phyloP scores from a whole-genome alignment of 2,888 invertebrate species.

The Sturmia bella region DNA sequence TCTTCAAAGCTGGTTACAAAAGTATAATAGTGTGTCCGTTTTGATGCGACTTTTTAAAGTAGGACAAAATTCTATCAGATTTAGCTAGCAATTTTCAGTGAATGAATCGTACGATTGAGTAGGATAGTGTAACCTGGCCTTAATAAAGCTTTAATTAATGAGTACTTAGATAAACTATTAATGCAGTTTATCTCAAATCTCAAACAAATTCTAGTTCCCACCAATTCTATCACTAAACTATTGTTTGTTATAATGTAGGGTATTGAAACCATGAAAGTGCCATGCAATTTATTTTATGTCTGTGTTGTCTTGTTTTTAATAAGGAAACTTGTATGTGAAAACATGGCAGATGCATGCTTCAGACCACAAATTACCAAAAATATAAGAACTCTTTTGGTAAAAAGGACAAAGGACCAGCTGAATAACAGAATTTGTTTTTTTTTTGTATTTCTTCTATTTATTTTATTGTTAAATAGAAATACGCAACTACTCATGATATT shows the following conservation, averaged over 20 bases:
- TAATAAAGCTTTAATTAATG: too few relatives aligned
- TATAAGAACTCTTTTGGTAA: constrained; percentile 24
- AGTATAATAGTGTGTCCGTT: too few relatives aligned
- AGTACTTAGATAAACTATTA: too few relatives aligned
- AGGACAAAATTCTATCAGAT: too few relatives aligned
- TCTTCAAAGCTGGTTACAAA: too few relatives aligned
- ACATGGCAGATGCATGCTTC: constrained; percentile 53
- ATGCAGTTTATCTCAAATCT: not conserved
- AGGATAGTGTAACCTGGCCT: too few relatives aligned
- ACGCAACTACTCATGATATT: constrained; percentile 13
- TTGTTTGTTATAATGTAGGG: constrained; percentile 19
- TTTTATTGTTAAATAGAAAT: constrained; percentile 30
- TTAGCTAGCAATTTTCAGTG: too few relatives aligned
- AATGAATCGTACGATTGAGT: too few relatives aligned
- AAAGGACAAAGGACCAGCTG: constrained; percentile 36
- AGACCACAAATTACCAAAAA: constrained; percentile 61
- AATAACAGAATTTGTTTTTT: constrained; percentile 37
- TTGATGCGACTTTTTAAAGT: too few relatives aligned
- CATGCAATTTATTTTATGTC: constrained; percentile 15
- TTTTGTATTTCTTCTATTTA: constrained; percentile 22
- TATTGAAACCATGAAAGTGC: not conserved
- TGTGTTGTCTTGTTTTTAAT: constrained; percentile 45
- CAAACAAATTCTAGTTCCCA: not conserved
- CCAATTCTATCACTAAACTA: too few relatives aligned
- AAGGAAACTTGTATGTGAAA: constrained; percentile 49